phyloP scores from a whole-genome alignment of 30 jellyfish, hydroid and myxozoan species.

The Rhopilema esculentum region DNA sequence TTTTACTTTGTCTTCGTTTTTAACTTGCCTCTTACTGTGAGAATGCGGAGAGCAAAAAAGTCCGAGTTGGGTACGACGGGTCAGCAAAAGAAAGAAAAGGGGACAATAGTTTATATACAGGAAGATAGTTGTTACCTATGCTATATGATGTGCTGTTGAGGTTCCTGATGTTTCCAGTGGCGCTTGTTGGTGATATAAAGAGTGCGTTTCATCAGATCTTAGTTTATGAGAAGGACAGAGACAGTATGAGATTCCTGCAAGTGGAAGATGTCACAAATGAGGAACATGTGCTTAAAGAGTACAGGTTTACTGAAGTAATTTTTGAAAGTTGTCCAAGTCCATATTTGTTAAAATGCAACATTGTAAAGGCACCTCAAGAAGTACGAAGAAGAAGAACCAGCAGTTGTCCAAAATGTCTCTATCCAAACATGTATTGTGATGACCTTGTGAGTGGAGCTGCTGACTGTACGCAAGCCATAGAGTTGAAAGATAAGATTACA shows the following conservation, averaged over 20 bases:
- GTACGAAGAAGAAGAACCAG: constrained; percentile 45
- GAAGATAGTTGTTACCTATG: constrained; percentile 14
- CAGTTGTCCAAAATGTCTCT: constrained; percentile 34
- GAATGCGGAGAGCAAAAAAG: constrained; percentile 9
- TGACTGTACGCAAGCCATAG: constrained; percentile 38
- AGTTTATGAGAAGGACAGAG: constrained; percentile 59
- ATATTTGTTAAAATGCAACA: constrained; percentile 40
- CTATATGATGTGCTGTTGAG: constrained; percentile 42
- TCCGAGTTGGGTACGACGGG: constrained; percentile 54
- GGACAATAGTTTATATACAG: constrained; percentile 11
- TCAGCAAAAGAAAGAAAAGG: constrained; percentile 47
- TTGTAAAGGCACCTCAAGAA: constrained; percentile 31
- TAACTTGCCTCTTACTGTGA: too few relatives aligned
- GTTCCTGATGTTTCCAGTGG: constrained; percentile 26
- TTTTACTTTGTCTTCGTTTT: neutral
- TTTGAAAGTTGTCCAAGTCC: constrained; percentile 60
- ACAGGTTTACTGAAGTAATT: constrained; percentile 35
- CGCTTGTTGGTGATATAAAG: constrained; percentile 24
- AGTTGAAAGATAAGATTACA: constrained; percentile 24
- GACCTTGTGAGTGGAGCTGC: constrained; percentile 54
- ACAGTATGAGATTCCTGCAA: constrained; percentile 42
- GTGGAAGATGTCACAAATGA: constrained; percentile 8
- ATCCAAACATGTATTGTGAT: constrained; percentile 51
- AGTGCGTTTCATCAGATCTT: constrained; percentile 50
- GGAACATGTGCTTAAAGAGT: constrained; percentile 35